Base-by-base conservation (phyloP, 2,113 vertebrate genomes). In the Cyprinus carpio region DNA sequence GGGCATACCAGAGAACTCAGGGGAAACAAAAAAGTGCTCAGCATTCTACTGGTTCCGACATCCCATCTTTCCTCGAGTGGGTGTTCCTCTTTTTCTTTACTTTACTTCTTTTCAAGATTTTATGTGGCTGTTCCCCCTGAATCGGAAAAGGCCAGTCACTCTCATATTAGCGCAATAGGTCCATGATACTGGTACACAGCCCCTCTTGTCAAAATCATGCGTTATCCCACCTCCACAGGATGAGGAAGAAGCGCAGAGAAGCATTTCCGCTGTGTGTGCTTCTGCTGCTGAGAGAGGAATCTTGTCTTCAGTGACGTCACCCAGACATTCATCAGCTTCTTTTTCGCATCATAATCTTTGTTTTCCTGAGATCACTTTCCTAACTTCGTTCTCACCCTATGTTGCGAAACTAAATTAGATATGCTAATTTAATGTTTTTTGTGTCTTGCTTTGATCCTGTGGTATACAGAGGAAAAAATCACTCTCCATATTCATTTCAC, bases 181-280 rank as follows among this genome's bases (percentile, higher is more conserved):
- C 80, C 43, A 34, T 54, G 27, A 82, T 67, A 60, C 60, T 82
- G 34, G 69, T 82, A n/a, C 15, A 76, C 72, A 84, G 34, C 86
- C 82, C 86, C 83, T 75, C 69, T 25, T 78, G 2, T 75, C 67
- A 83, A 60, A 88, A 51, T 65, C 75, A 89, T 9, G 60, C 81
- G 85, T 89, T 82, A 91, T 89, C 90, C n/a, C 91, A 85, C 40
- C 62, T 80, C 78, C 60, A 31, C 80, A 23, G 64, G 12, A 82
- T 5, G 4, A 65, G 64, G 20, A 27, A 64, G 25, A 64, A 65
- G 6, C 23, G 4, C 15, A 65, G 58, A n/a, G n/a, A 43, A 64
- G 58, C 78, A 27, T 80, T 80, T 80, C 78, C 78, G 25, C n/a
- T 49, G 37, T 13, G 2, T 15, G 6, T 23, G n/a, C 71, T 49